These are phyloP conservation scores for Nasonia longicornis DNA, from an alignment of 1,140 invertebrate species.

Conservation along the genomic window DNA sequence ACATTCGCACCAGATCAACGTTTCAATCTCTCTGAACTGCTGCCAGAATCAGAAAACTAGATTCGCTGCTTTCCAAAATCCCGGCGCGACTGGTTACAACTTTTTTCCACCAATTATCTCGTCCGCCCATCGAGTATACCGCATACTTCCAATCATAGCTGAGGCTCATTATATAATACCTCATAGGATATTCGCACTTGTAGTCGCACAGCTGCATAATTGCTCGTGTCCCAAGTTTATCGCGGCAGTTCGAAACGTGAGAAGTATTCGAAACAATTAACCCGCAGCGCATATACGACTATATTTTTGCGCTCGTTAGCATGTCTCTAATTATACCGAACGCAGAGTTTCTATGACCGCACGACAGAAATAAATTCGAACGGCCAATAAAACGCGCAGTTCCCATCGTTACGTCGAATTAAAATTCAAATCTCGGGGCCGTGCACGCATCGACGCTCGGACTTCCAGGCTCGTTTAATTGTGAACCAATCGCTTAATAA, in stretches of 20 bases:
- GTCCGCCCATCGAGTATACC: not conserved
- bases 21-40: too few relatives aligned
- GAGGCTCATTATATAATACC: not conserved
- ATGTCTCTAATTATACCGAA: not conserved
- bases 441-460: too few relatives aligned
- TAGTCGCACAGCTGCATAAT: not conserved
- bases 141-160: not conserved
- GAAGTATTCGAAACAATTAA: conserved; percentile 27
- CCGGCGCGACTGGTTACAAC: not conserved
- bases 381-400: not conserved
- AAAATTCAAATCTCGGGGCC: not conserved
- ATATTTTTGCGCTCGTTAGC: not conserved
- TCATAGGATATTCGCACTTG: conserved; percentile 11
- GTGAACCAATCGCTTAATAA: too few relatives aligned
- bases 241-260: conserved; percentile 12
- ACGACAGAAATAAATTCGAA: too few relatives aligned
- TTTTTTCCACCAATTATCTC: not conserved
- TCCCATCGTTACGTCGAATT: not conserved
- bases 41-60: too few relatives aligned
- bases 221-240: conserved; percentile 24
- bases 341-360: not conserved
- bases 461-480: too few relatives aligned
- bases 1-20: too few relatives aligned
- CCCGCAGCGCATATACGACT: not conserved
- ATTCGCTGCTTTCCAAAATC: not conserved